phyloP scores from a whole-genome alignment of 2,113 vertebrate species.

The Cochlearius cochlearius region DNA sequence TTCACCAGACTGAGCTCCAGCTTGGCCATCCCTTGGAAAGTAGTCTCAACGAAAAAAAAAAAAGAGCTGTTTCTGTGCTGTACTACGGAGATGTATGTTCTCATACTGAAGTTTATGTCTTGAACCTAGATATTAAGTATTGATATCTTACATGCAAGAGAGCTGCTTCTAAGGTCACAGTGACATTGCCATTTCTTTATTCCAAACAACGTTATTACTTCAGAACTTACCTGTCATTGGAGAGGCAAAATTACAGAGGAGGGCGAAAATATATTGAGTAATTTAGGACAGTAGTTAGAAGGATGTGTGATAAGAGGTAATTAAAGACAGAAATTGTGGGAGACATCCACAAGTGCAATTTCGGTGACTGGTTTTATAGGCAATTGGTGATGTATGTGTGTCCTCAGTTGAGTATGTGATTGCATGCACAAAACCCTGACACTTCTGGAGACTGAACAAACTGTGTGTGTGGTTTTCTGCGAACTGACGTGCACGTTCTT shows the following conservation, averaged over 20 bases:
- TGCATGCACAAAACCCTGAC: background rate
- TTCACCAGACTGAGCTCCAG: background rate
- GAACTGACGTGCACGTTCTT: fast-evolving
- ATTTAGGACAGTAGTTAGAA: background rate
- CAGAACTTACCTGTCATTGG: background rate
- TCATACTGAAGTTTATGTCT: background rate
- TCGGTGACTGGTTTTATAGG: background rate
- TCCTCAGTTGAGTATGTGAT: background rate
- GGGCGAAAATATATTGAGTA: background rate
- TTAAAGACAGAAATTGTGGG: background rate
- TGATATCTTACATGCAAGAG: background rate
- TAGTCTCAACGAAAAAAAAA: background rate
- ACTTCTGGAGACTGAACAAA: background rate
- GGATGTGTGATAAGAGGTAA: background rate
- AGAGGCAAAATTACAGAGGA: background rate
- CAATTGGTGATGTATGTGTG: background rate
- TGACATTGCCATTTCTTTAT: background rate
- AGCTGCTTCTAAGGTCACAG: background rate
- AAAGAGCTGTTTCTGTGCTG: background rate
- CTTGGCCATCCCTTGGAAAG: background rate
- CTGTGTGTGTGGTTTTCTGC: background rate
- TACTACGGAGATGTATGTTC: background rate
- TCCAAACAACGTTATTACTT: background rate
- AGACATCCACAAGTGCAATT: background rate
- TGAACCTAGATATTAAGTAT: background rate